Base-by-base conservation (phyloP, 53 echinoderm and acorn worm genomes). In the Holothuria scabra region DNA sequence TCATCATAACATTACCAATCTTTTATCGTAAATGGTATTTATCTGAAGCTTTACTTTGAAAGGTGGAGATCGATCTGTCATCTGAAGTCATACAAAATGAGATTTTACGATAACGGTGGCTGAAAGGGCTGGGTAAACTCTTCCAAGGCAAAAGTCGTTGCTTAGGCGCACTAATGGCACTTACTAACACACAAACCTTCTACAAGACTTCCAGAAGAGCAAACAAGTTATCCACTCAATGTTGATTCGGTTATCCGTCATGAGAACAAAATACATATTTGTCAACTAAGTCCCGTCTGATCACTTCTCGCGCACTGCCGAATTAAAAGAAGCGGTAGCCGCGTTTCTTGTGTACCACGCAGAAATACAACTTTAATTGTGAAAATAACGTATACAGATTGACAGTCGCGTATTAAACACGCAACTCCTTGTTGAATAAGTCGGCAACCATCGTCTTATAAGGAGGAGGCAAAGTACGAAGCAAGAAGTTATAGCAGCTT, bases 251-350 rank as follows among this genome's bases (percentile, higher is more conserved):
- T 35, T 46, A 75, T 75, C 75, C 75, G 75, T 75, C 75, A 75
- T 49, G 44, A 75, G 75, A 49, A 75, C 75, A 49, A 52, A 74
- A 74, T 74, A 74, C 75, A 74, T 74, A 74, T 74, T 74, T 74
- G 75, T 52, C 18, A 52, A 74, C 49, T 74, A 41, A 32, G 68
- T 67, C 34, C 68, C 68, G 38, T 19, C 68, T 67, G 68, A 67
- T 67, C 68, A 21, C 66, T 35, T 33, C 68, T 35, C 6, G 35
- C 32, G 21, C 32, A 33, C 32, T 32, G 34, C 38, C 31, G 34
- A 33, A 34, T 4, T n/a, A 35, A 35, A 35, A 35, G 35, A 35
- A 67, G 33, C 68, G 68, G 68, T 32, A 67, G 68, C 68, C 34
- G 28, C 20, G 34, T 32, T 67, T 67, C 68, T 41, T 67, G 34